A percentile compares a stretch with the other conserved stretches of the same genome.
Conservation (phyloP, 53 echinoderm and acorn worm genomes). For the Glandiceps talaboti region DNA sequence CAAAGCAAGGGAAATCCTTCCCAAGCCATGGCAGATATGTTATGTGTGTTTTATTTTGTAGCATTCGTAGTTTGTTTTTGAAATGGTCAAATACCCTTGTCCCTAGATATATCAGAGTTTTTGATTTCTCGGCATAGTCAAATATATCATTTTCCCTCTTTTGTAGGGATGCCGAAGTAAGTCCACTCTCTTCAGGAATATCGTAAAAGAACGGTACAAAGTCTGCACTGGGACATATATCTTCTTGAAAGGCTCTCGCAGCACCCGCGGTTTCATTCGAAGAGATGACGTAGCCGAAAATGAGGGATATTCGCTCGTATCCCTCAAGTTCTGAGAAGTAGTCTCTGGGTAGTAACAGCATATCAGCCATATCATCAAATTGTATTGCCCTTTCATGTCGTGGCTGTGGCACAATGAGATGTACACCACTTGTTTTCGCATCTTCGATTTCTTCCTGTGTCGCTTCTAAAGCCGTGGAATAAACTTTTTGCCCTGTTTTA, state of each 20-base stretch:
- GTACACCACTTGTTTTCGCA: not conserved
- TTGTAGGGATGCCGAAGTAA: not conserved
- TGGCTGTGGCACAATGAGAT: not conserved
- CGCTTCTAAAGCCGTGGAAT: not conserved
- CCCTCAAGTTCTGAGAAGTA: not conserved
- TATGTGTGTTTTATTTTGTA: not conserved
- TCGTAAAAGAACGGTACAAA: not conserved
- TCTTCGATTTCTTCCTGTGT: not conserved
- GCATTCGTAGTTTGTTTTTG: not conserved
- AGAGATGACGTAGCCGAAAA: not conserved
- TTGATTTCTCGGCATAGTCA: not conserved
- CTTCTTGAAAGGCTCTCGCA: not conserved
- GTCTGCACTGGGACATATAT: not conserved
- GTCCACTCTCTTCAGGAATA: not conserved
- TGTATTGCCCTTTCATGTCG: not conserved
- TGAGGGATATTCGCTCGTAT: not conserved
- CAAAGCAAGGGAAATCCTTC: not conserved
- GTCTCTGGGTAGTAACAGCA: not conserved
- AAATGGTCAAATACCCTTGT: not conserved
- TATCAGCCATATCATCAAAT: not conserved
- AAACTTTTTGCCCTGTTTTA: not conserved
- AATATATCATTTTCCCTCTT: not conserved
- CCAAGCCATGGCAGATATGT: not conserved
- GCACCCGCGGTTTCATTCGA: not conserved
- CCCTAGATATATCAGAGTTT: not conserved